These are phyloP conservation scores for Electrophaes corylata DNA, from an alignment of 2,888 invertebrate genomes.

Conservation along the genomic window DNA sequence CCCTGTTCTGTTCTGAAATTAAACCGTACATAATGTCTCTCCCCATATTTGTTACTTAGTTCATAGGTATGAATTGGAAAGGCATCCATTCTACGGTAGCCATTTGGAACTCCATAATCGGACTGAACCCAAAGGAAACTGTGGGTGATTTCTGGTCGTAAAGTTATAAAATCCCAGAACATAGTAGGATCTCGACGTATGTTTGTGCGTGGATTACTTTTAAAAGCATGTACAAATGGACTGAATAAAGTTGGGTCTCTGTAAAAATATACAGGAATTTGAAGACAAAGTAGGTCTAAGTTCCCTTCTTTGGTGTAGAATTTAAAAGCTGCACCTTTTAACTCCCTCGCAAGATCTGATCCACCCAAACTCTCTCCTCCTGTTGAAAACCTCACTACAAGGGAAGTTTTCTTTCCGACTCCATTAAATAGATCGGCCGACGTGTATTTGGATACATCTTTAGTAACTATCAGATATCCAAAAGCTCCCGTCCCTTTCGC, in stretches of 20 bases:
- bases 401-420: constrained; percentile 84
- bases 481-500: constrained; percentile 95
- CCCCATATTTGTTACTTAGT: constrained; percentile 88
- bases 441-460: constrained; percentile 87
- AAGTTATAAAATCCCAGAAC: constrained; percentile 80
- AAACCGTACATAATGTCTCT: constrained; percentile 92
- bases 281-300: constrained; percentile 65
- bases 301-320: constrained; percentile 59
- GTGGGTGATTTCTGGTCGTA: constrained; percentile 87
- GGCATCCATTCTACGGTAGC: constrained; percentile 94
- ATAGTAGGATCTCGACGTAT: constrained; percentile 51
- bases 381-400: constrained; percentile 83
- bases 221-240: constrained; percentile 80
- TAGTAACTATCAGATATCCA: constrained; percentile 90
- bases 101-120: constrained; percentile 94
- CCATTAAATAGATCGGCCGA: constrained; percentile 85
- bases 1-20: constrained; percentile 94
- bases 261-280: constrained; percentile 83
- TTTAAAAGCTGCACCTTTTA: constrained; percentile 72
- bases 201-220: constrained; percentile 82
- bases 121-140: constrained; percentile 89
- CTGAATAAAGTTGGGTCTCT: constrained; percentile 81
- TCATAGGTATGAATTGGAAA: constrained; percentile 96
- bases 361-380: constrained; percentile 86
- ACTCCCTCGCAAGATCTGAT: constrained; percentile 69